phyloP scores from a whole-genome alignment of 2,113 vertebrate species.

The Oceanodroma tethys region DNA sequence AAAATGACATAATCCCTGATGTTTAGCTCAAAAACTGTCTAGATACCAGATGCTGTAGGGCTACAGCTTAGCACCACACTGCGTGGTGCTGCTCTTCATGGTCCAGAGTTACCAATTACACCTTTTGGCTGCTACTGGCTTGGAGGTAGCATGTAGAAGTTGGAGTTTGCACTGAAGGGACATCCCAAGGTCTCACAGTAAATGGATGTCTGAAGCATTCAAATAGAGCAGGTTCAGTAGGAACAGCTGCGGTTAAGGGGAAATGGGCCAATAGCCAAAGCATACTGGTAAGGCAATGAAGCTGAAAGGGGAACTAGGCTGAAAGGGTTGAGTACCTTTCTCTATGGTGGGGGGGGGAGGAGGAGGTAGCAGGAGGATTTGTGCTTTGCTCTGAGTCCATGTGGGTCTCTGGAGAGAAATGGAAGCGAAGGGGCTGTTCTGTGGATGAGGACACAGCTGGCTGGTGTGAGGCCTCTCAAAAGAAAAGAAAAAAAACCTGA shows the following conservation, averaged over 20 bases:
- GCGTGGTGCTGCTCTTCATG: background rate
- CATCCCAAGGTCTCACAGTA: background rate
- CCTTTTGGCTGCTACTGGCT: background rate
- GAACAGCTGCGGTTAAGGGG: background rate
- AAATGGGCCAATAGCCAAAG: background rate
- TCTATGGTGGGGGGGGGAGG: background rate
- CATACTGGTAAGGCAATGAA: background rate
- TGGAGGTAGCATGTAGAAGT: fast-evolving
- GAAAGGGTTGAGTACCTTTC: background rate
- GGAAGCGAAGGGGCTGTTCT: background rate
- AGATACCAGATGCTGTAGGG: background rate
- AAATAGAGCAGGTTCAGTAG: background rate
- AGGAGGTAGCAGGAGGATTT: background rate
- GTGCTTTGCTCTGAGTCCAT: background rate
- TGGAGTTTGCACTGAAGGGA: background rate
- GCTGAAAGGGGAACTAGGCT: background rate
- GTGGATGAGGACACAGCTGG: background rate
- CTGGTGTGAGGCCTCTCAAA: background rate
- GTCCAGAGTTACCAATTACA: background rate
- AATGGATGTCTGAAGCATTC: background rate
- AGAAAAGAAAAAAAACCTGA: background rate
- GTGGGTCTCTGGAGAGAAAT: background rate
- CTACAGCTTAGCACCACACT: fast-evolving
- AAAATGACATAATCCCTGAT: background rate
- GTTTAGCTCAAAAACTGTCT: background rate